Evolutionary conservation across 2,797 vertebrate genomes (phyloP).

Genomic region (Varecia variegata): DNA sequence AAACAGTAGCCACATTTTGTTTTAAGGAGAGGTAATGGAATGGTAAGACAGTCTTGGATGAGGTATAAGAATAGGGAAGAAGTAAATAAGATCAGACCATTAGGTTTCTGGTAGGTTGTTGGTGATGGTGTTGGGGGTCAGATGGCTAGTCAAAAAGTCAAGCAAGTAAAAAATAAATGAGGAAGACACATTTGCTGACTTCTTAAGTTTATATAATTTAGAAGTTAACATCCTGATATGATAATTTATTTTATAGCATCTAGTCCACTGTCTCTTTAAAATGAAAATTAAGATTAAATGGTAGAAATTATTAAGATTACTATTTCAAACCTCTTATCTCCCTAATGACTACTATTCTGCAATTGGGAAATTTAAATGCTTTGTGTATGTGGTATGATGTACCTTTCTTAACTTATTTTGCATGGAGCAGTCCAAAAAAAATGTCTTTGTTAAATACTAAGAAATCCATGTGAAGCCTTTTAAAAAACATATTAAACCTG

Average conservation of each 20-base stretch:
- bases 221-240: background rate
- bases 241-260: background rate
- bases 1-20: background rate
- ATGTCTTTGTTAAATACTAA: conserved; percentile 14
- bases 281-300: background rate
- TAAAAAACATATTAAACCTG: background rate
- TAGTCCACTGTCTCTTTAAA: background rate
- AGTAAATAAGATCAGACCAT: background rate
- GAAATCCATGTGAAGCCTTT: background rate
- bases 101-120: background rate
- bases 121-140: background rate
- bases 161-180: background rate
- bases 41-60: background rate
- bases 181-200: background rate
- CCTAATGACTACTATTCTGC: background rate
- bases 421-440: background rate
- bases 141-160: background rate
- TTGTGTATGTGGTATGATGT: background rate
- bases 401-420: background rate
- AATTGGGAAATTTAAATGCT: background rate
- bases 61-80: background rate
- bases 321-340: background rate
- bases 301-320: background rate
- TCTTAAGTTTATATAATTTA: background rate
- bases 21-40: background rate